Base-by-base conservation (phyloP, 1,140 invertebrate genomes). In the Microvelia longipes region DNA sequence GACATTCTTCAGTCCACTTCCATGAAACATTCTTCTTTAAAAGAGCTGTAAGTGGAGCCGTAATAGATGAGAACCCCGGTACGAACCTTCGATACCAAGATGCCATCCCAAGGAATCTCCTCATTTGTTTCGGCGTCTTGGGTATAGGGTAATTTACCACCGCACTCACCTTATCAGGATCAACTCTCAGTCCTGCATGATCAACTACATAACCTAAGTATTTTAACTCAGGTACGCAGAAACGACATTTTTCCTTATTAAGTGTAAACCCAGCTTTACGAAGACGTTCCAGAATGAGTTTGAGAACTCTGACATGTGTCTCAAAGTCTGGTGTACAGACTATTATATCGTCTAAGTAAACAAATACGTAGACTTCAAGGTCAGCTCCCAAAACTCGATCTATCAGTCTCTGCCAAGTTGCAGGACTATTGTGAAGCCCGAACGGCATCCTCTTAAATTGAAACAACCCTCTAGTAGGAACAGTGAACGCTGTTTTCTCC, bases 261-360 rank as follows among this genome's bases (percentile, higher is more conserved):
- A 50, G 35, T 19, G 19, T 50, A 11, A 50, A 50, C 35, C 35
- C 35, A 5, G 35, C 35, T 50, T 50, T 50, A 19, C 5, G 35
- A 50, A 50, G 35, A 11, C 35, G 5, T 50, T 50, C 35, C 5
- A 50, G 19, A 19, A 24, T 76, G 15, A n/a, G 81, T 69, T 30
- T 78, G 19, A 50, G 35, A 5, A 50, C 75, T 29, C 67, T 1
- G 1, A 78, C 15, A 70, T 82, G 80, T n/a, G 77, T 71, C 0
- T 78, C 75, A 64, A 81, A 80, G 1, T 73, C 73, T 19, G 70
- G 68, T 27, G 76, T 77, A 0, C 78, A 62, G 0, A 82, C 67
- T 24, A 82, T 76, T 2, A 82, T 75, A 66, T 82, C 80, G 66
- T 82, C 80, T 0, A 82, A 70, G 69, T 82, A 82, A 1, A 70